These are phyloP conservation scores for Etheostoma nigrum DNA, from an alignment of 2,797 vertebrate species.

Conservation along the genomic window DNA sequence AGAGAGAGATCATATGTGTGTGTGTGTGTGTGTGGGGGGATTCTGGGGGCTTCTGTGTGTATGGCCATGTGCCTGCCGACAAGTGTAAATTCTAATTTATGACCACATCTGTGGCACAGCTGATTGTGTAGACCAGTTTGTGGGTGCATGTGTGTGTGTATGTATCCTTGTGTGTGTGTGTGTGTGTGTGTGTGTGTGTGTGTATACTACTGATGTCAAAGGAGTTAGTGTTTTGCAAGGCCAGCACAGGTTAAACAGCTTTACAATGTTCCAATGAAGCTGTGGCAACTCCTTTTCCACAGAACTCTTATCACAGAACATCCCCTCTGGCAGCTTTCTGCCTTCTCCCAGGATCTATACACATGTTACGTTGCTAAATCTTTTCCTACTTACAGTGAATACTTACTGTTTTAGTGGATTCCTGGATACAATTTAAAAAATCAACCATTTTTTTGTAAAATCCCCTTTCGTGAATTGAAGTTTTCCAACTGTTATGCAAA, in stretches of 20 bases:
- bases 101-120: neutral
- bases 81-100: neutral
- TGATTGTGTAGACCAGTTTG: neutral
- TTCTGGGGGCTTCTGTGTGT: constrained; percentile 11
- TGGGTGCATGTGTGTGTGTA: neutral
- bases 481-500: too few relatives aligned
- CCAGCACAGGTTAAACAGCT: constrained; percentile 7
- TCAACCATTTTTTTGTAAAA: too few relatives aligned
- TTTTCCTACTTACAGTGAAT: neutral
- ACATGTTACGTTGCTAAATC: neutral
- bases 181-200: constrained; percentile 15
- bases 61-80: neutral
- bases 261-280: constrained; percentile 27
- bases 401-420: neutral
- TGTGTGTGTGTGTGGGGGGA: neutral
- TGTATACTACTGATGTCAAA: constrained; percentile 19
- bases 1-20: neutral
- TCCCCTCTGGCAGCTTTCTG: neutral
- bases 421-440: too few relatives aligned
- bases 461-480: too few relatives aligned
- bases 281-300: constrained; percentile 2
- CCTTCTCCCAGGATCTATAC: neutral
- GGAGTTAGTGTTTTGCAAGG: constrained; percentile 15
- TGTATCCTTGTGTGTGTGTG: constrained; percentile 1
- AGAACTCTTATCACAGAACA: neutral